These are phyloP conservation scores for Salvelinus namaycush DNA, from an alignment of 2,113 vertebrate species.

Conservation along the genomic window DNA sequence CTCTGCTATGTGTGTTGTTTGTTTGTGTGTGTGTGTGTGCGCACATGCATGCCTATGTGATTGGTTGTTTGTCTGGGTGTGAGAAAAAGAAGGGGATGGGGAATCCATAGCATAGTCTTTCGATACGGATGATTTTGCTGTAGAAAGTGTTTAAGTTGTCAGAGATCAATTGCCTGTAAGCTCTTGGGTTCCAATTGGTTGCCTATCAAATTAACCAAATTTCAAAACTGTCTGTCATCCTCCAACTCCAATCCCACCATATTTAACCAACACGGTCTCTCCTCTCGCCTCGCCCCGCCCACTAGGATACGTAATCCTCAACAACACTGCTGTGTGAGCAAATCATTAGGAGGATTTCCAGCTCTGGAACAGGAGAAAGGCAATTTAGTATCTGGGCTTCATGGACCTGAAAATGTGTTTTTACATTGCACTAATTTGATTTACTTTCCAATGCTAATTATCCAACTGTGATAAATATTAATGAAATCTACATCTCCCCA, in stretches of 20 bases:
- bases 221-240: too few species aligned
- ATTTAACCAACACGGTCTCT: background rate
- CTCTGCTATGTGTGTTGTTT: background rate
- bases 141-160: background rate
- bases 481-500: constrained; percentile 51
- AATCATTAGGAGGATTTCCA: constrained; percentile 48
- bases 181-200: background rate
- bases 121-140: background rate
- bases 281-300: background rate
- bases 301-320: background rate
- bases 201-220: background rate
- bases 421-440: constrained; percentile 43
- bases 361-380: constrained; percentile 24
- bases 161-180: background rate
- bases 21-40: background rate
- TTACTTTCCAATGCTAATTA: constrained; percentile 60
- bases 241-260: too few species aligned
- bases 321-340: constrained; percentile 22
- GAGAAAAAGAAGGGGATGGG: background rate
- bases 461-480: constrained; percentile 50
- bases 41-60: background rate
- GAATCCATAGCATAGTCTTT: too few species aligned
- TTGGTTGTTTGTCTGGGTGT: background rate
- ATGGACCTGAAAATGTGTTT: constrained; percentile 45
- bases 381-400: constrained; percentile 44